Conservation (phyloP, 1,140 invertebrate genomes). For the Neodiprion pinetum region DNA sequence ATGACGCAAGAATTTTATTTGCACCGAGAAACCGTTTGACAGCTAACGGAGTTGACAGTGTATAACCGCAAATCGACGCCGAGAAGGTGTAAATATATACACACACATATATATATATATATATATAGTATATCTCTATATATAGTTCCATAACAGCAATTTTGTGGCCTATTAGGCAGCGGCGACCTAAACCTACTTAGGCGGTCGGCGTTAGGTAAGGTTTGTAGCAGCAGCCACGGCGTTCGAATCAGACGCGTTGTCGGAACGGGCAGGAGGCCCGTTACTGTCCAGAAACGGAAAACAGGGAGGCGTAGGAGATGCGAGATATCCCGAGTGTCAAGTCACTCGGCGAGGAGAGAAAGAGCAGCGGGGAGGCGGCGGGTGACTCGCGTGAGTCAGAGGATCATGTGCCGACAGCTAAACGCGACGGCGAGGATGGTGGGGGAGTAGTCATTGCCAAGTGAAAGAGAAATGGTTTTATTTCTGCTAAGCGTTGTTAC, state of each 20-base stretch:
- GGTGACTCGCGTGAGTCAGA: not conserved
- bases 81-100: not conserved
- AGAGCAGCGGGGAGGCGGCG: not conserved
- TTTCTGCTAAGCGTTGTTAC: not conserved
- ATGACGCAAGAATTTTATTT: not conserved
- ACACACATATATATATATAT: no score
- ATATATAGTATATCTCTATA: not conserved
- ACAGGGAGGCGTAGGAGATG: no score
- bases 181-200: constrained; percentile 33
- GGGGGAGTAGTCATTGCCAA: constrained; percentile 1
- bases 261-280: constrained; percentile 31
- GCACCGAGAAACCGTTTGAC: not conserved
- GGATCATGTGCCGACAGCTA: not conserved
- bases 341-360: not conserved
- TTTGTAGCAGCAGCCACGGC: not conserved
- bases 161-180: constrained; percentile 22
- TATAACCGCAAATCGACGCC: not conserved
- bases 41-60: no score
- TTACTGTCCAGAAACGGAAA: not conserved
- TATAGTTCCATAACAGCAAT: not conserved
- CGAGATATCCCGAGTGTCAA: no score
- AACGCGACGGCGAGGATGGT: not conserved
- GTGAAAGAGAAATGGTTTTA: constrained; percentile 7
- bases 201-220: constrained; percentile 27
- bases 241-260: constrained; percentile 33